These are phyloP conservation scores for Ichneumoninae sp. DNA, from an alignment of 2,888 invertebrate species.

Conservation along the genomic window DNA sequence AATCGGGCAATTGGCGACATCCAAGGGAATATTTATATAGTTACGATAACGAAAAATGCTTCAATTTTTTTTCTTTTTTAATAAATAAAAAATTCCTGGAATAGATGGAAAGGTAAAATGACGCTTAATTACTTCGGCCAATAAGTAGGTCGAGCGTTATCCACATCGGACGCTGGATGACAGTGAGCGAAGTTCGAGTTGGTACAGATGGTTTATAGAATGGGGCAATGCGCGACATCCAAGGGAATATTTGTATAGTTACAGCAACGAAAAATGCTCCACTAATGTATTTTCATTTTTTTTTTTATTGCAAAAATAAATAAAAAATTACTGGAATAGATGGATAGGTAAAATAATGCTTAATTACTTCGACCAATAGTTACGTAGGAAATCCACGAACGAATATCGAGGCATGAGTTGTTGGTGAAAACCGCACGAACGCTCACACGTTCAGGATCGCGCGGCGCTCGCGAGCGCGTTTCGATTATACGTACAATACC, in stretches of 20 bases:
- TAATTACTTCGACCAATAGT: neutral
- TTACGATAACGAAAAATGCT: no score
- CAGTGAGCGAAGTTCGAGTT: neutral
- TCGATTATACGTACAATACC: slow-evolving; percentile 55
- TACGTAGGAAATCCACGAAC: neutral
- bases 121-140: neutral
- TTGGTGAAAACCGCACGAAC: slow-evolving; percentile 5
- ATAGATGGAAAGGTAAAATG: neutral
- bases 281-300: neutral
- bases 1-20: neutral
- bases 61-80: no score
- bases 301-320: neutral
- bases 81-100: neutral
- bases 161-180: neutral
- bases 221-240: neutral
- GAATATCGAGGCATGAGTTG: slow-evolving; percentile 8
- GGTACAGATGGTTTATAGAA: neutral
- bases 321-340: neutral
- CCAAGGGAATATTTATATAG: neutral
- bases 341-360: neutral
- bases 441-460: slow-evolving; percentile 6
- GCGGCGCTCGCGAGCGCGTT: slow-evolving; percentile 32
- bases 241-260: neutral
- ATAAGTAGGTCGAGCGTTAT: neutral
- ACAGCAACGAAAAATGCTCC: neutral